A percentile compares a stretch with the other conserved stretches of the same genome.
These are phyloP conservation scores for Plebejus melissa DNA, from an alignment of 2,888 invertebrate genomes.

Conservation along the genomic window DNA sequence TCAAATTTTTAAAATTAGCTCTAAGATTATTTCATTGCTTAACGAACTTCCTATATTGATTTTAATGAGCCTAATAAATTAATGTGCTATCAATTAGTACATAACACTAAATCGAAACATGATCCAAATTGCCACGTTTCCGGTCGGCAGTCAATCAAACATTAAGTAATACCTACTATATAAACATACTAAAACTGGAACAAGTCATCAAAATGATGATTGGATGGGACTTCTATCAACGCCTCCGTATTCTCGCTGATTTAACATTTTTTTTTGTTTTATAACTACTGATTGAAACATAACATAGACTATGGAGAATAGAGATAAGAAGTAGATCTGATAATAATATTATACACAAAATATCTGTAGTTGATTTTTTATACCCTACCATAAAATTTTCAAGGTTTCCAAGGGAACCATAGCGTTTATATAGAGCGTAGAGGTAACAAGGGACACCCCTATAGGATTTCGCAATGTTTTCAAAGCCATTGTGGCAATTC, in stretches of 20 bases:
- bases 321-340: no score
- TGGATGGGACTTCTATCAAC: no score
- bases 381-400: no score
- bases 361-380: no score
- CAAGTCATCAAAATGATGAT: neutral
- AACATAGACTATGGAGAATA: no score
- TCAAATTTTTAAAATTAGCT: neutral
- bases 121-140: neutral
- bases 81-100: neutral
- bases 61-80: neutral
- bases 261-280: no score
- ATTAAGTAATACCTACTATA: neutral
- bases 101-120: neutral
- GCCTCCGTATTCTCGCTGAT: no score
- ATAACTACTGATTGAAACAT: no score
- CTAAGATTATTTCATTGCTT: neutral
- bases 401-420: no score
- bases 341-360: no score
- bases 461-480: slow-evolving; percentile 1
- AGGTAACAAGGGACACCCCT: slow-evolving; percentile 4
- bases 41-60: neutral
- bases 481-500: slow-evolving; percentile 10
- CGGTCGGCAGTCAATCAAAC: neutral
- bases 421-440: neutral
- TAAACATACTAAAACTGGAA: neutral